These are phyloP conservation scores for Plectropomus leopardus DNA, from an alignment of 2,113 vertebrate species.

Conservation along the genomic window DNA sequence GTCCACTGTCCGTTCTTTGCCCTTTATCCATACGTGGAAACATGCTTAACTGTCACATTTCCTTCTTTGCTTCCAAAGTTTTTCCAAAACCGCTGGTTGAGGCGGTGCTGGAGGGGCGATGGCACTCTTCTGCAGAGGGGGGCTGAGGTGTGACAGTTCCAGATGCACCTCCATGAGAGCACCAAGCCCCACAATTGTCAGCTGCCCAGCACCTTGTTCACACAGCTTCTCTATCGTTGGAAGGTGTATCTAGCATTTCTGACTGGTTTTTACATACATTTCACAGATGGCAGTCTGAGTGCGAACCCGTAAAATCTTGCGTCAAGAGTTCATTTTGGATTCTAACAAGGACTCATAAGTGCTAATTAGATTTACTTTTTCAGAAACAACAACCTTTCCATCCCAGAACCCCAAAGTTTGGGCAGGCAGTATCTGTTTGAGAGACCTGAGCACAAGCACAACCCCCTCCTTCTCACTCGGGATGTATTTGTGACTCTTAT, in stretches of 20 bases:
- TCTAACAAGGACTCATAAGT: constrained; percentile 56
- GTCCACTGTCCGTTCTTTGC: constrained; percentile 15
- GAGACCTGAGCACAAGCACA: constrained; percentile 52
- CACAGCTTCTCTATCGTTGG: constrained; percentile 11
- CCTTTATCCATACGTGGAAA: constrained; percentile 8
- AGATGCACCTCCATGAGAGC: constrained; percentile 23
- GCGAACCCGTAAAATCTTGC: constrained; percentile 44
- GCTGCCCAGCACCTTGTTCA: constrained; percentile 30
- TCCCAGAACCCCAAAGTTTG: constrained; percentile 40
- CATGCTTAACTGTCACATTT: constrained; percentile 16
- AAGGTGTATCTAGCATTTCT: constrained; percentile 25
- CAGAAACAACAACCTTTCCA: constrained; percentile 35
- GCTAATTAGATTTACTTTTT: constrained; percentile 51
- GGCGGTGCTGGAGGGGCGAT: constrained; percentile 1
- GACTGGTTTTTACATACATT: constrained; percentile 28
- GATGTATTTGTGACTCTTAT: constrained; percentile 21
- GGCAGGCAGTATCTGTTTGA: constrained; percentile 58
- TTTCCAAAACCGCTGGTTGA: constrained; percentile 43
- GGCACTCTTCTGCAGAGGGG: background rate
- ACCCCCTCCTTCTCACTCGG: constrained; percentile 42
- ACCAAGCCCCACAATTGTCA: constrained; percentile 1
- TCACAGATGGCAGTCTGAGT: constrained; percentile 59
- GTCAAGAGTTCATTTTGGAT: constrained; percentile 40
- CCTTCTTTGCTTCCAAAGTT: constrained; percentile 27
- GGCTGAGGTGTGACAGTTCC: constrained; percentile 23